Conservation (phyloP, 1,140 invertebrate species). For the Leptinotarsa texana region DNA sequence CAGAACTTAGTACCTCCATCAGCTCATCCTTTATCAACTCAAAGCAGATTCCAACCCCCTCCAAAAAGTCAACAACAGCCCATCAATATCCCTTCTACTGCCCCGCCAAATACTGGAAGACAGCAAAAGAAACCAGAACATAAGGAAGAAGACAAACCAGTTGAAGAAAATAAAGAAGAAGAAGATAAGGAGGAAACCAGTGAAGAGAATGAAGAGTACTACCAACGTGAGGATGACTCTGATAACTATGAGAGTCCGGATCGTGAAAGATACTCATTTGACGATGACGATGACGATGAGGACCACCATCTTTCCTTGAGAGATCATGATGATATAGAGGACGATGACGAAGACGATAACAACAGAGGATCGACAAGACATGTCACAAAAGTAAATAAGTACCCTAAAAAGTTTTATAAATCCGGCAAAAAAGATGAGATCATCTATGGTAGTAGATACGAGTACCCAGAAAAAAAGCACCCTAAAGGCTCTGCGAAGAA, state of each 20-base stretch:
- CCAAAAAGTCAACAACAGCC: slow-evolving; percentile 30
- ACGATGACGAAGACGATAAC: slow-evolving; percentile 36
- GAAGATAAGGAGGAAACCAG: neutral
- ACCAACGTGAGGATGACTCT: slow-evolving; percentile 26
- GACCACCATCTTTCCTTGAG: slow-evolving; percentile 18
- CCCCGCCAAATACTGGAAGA: slow-evolving; percentile 2
- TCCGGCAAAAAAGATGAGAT: slow-evolving; percentile 32
- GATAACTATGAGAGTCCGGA: slow-evolving; percentile 18
- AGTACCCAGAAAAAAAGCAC: slow-evolving; percentile 26
- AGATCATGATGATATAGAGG: slow-evolving; percentile 16
- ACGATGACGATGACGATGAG: slow-evolving; percentile 24
- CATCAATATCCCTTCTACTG: slow-evolving; percentile 21
- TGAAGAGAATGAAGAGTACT: neutral
- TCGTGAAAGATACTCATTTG: slow-evolving; percentile 19
- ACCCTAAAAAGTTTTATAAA: slow-evolving; percentile 27
- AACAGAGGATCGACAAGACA: slow-evolving; percentile 30
- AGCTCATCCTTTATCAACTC: slow-evolving; percentile 15
- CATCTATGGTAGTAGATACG: slow-evolving; percentile 19
- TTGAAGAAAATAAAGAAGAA: neutral
- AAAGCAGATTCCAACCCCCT: slow-evolving; percentile 35
- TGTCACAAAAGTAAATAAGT: slow-evolving; percentile 21
- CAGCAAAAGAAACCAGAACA: neutral
- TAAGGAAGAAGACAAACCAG: neutral
- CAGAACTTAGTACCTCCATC: slow-evolving; percentile 30
- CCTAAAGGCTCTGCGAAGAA: slow-evolving; percentile 23